phyloP scores from a whole-genome alignment of 2,113 vertebrate species.

The Salvelinus sp. region DNA sequence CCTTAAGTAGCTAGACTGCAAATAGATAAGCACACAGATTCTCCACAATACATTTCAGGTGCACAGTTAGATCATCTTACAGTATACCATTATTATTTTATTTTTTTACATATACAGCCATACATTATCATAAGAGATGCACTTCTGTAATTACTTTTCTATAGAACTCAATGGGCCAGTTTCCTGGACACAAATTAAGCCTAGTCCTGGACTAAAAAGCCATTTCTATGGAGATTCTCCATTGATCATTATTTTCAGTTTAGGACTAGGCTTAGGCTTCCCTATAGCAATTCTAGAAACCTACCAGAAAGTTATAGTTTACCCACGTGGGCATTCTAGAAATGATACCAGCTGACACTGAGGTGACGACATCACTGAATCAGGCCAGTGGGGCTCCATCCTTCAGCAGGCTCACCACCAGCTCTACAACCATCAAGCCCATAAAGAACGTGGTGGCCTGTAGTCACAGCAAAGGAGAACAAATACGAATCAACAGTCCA shows the following conservation, averaged over 20 bases:
- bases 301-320: background rate
- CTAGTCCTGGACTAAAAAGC: too few species aligned
- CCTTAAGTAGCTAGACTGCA: too few species aligned
- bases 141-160: background rate
- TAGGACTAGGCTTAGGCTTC: background rate
- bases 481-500: conserved; percentile 36
- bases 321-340: conserved; percentile 86
- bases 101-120: too few species aligned
- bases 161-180: too few species aligned
- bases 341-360: conserved; percentile 82
- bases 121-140: background rate
- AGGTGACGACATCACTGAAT: conserved; percentile 82
- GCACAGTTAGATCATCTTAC: too few species aligned
- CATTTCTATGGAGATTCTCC: too few species aligned
- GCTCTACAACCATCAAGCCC: conserved; percentile 82
- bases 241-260: background rate
- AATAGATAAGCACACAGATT: too few species aligned
- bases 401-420: conserved; percentile 76
- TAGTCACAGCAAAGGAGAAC: conserved; percentile 26
- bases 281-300: background rate
- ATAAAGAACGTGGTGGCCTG: conserved; percentile 88
- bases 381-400: conserved; percentile 63
- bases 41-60: too few species aligned
- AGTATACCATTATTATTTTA: too few species aligned
- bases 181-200: background rate